A percentile compares a stretch with the other conserved stretches of the same genome.
These are phyloP conservation scores for Upupa epops DNA, from an alignment of 2,113 vertebrate species.

Conservation along the genomic window DNA sequence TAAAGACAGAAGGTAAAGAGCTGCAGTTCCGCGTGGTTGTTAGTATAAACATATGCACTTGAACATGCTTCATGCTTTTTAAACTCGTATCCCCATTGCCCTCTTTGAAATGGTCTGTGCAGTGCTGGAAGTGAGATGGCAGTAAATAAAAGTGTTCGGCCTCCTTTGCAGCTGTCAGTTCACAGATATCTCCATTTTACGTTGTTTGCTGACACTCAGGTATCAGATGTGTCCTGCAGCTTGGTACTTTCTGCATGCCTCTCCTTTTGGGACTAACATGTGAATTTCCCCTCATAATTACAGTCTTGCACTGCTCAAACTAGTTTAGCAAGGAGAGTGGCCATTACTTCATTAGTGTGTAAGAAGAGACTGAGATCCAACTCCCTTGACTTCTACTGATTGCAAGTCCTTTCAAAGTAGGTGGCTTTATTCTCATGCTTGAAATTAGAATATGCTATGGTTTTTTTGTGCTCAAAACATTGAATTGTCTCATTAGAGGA, in stretches of 20 bases:
- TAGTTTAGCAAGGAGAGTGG: not conserved
- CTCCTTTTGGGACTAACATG: not conserved
- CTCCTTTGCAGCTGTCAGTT: slow-evolving; percentile 13
- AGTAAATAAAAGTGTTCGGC: slow-evolving; percentile 9
- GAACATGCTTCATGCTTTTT: slow-evolving; percentile 26
- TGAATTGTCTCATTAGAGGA: not conserved
- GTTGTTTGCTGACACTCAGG: not conserved
- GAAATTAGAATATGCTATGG: not conserved
- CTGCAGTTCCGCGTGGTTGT: not conserved
- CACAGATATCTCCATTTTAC: slow-evolving; percentile 6
- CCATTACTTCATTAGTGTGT: not conserved
- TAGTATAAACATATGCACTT: not conserved
- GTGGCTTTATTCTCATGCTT: not conserved
- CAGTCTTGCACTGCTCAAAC: not conserved
- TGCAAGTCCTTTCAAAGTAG: not conserved
- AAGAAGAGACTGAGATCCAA: not conserved
- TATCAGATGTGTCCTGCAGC: not conserved
- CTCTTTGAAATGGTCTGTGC: slow-evolving; percentile 40
- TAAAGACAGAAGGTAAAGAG: not conserved
- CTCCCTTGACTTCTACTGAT: not conserved
- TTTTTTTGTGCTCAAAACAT: not conserved
- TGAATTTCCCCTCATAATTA: not conserved
- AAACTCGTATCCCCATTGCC: not conserved
- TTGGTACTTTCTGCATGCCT: not conserved
- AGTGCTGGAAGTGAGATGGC: slow-evolving; percentile 22